phyloP scores from a whole-genome alignment of 2,888 invertebrate species.

The Cerastis leucographa region DNA sequence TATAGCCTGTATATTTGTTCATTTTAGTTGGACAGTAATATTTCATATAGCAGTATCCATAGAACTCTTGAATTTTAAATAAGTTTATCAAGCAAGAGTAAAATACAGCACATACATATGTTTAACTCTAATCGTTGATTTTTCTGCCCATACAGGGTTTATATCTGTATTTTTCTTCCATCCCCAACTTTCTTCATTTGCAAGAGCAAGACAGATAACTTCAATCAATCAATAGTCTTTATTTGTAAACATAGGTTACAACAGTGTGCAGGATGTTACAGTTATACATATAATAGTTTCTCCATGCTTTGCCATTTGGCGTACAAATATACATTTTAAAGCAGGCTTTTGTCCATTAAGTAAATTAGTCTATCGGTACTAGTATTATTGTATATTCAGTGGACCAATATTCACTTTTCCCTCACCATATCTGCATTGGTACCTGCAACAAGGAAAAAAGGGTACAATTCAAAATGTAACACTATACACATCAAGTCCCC shows the following conservation, averaged over 20 bases:
- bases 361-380: no score
- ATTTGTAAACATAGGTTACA: no score
- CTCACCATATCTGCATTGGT: constrained; percentile 17
- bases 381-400: no score
- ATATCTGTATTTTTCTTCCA: neutral
- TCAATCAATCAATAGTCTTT: neutral
- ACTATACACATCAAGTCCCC: constrained; percentile 43
- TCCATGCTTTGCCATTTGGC: no score
- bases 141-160: neutral
- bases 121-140: no score
- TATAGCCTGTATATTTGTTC: neutral
- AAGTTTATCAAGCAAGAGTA: neutral
- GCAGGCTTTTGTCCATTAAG: no score
- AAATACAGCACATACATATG: no score
- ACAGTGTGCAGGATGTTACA: no score
- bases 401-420: neutral
- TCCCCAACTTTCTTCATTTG: neutral
- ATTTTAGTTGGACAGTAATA: neutral
- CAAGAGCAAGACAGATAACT: neutral
- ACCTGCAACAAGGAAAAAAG: constrained; percentile 27
- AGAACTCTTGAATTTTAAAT: neutral
- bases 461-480: constrained; percentile 37
- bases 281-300: no score
- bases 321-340: no score
- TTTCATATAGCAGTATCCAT: neutral